Evolutionary conservation across 1,140 invertebrate species (phyloP).

Genomic region (Aethina tumida): DNA sequence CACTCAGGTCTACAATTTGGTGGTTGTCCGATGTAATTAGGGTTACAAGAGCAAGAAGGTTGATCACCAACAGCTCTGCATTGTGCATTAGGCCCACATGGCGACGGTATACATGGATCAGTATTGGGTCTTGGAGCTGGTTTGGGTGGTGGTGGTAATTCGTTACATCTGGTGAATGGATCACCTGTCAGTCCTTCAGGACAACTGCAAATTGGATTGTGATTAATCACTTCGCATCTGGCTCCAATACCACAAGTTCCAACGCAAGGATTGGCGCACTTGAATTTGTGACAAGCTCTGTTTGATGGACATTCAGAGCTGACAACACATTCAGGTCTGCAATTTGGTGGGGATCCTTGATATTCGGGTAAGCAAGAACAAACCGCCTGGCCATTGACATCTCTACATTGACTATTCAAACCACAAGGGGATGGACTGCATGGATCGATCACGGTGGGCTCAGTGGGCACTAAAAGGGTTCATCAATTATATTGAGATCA

Average conservation of each 20-base stretch:
- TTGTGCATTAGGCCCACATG: constrained; percentile 65
- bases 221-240: constrained; percentile 55
- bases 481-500: neutral
- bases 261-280: constrained; percentile 60
- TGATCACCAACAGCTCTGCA: constrained; percentile 51
- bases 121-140: constrained; percentile 34
- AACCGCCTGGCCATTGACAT: constrained; percentile 47
- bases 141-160: constrained; percentile 23
- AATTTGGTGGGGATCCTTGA: constrained; percentile 54
- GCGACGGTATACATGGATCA: constrained; percentile 67
- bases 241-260: constrained; percentile 60
- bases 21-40: constrained; percentile 67
- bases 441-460: constrained; percentile 41
- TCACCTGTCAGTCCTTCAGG: constrained; percentile 57
- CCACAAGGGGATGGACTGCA: constrained; percentile 62
- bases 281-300: constrained; percentile 59
- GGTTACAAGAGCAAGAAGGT: constrained; percentile 62
- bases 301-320: constrained; percentile 61
- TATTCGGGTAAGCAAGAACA: constrained; percentile 56
- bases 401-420: constrained; percentile 53
- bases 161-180: constrained; percentile 58
- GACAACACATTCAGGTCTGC: constrained; percentile 61
- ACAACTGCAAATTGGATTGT: constrained; percentile 67
- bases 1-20: constrained; percentile 72
- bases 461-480: constrained; percentile 31